Conservation (phyloP, 2,113 vertebrate genomes). For the Nicator chloris region DNA sequence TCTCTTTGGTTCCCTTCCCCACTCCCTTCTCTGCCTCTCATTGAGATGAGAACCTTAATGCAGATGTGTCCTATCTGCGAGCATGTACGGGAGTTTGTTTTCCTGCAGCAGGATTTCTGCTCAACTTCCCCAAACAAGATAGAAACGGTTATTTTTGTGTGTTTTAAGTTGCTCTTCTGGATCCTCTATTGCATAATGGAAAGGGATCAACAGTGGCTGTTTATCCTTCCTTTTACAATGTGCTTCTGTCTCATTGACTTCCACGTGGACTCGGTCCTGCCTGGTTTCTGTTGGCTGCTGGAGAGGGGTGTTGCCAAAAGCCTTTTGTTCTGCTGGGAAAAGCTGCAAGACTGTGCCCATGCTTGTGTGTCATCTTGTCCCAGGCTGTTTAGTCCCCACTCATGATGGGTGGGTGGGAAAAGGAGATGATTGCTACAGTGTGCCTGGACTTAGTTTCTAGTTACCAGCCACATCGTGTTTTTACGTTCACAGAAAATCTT, state of each 20-base stretch:
- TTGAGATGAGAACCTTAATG: neutral
- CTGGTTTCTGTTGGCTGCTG: neutral
- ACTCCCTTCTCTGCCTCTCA: neutral
- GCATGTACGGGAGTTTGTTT: rapidly evolving
- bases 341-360: neutral
- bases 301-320: neutral
- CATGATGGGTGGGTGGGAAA: neutral
- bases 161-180: neutral
- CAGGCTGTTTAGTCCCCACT: neutral
- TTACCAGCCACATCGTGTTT: neutral
- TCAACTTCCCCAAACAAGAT: neutral
- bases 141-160: neutral
- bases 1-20: neutral
- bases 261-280: rapidly evolving
- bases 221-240: neutral
- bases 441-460: neutral
- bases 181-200: neutral
- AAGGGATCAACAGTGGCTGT: rapidly evolving
- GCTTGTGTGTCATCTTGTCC: neutral
- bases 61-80: rapidly evolving
- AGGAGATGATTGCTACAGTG: rapidly evolving
- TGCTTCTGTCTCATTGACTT: neutral
- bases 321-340: neutral
- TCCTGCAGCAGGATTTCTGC: neutral
- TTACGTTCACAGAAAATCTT: neutral